Percentiles rank a stretch among this genome's conserved stretches.
Conservation (phyloP, 2,888 invertebrate genomes). For the Aethes cnicana region DNA sequence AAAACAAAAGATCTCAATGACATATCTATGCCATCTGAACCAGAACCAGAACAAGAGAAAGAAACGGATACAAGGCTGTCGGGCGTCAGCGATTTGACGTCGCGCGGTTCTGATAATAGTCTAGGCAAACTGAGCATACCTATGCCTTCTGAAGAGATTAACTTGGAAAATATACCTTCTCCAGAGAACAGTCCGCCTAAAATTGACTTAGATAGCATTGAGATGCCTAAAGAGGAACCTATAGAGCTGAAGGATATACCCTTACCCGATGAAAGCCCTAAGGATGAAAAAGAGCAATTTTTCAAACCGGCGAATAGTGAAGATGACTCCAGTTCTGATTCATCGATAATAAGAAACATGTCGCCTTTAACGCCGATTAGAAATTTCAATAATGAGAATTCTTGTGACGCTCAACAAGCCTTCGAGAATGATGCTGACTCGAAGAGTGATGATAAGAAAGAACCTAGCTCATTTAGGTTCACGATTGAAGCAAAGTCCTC, state of each 20-base stretch:
- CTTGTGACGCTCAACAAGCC: slow-evolving; percentile 74
- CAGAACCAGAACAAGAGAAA: slow-evolving; percentile 56
- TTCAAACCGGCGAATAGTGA: slow-evolving; percentile 67
- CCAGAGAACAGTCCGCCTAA: slow-evolving; percentile 76
- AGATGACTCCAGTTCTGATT: slow-evolving; percentile 70
- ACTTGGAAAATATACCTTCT: slow-evolving; percentile 57
- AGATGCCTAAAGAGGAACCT: slow-evolving; percentile 55
- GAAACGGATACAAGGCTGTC: slow-evolving; percentile 80
- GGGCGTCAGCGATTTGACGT: slow-evolving; percentile 69
- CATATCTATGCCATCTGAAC: slow-evolving; percentile 30
- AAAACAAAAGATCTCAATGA: slow-evolving; percentile 24
- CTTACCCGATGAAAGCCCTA: slow-evolving; percentile 55
- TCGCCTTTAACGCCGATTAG: slow-evolving; percentile 75
- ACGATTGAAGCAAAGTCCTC: slow-evolving; percentile 64
- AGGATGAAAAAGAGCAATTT: slow-evolving; percentile 50
- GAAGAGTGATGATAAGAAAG: slow-evolving; percentile 58
- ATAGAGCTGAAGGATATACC: slow-evolving; percentile 48
- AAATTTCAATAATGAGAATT: slow-evolving; percentile 75
- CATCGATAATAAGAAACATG: slow-evolving; percentile 71
- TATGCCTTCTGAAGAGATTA: slow-evolving; percentile 62
- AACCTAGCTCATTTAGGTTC: slow-evolving; percentile 67
- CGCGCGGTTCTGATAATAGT: slow-evolving; percentile 53
- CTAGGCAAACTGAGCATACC: slow-evolving; percentile 60
- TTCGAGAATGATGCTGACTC: slow-evolving; percentile 63
- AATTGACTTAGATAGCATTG: slow-evolving; percentile 62